These are phyloP conservation scores for Sweltsa coloradensis DNA, from an alignment of 1,140 invertebrate species.

Conservation along the genomic window DNA sequence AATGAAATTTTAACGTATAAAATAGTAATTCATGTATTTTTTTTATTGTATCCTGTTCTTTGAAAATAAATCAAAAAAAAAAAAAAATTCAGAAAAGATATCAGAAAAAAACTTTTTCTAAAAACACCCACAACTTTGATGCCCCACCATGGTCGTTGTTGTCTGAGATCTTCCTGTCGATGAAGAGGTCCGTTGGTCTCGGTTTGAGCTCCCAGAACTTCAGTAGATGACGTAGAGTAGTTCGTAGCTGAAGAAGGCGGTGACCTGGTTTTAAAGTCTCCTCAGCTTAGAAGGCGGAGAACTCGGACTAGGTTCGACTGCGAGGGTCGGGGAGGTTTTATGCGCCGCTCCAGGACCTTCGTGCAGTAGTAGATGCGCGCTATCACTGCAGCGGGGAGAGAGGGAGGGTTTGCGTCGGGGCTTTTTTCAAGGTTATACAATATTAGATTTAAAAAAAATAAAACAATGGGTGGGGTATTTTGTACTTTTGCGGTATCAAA, in stretches of 20 bases:
- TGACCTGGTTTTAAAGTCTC: conserved; percentile 95
- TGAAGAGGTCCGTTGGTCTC: conserved; percentile 96
- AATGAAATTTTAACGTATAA: too few relatives aligned
- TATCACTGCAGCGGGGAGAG: conserved; percentile 82
- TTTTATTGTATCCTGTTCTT: too few relatives aligned
- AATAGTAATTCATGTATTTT: too few relatives aligned
- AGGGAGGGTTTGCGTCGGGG: too few relatives aligned
- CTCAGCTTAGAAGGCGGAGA: conserved; percentile 70
- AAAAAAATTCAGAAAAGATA: too few relatives aligned
- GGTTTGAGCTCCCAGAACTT: conserved; percentile 99
- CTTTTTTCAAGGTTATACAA: too few relatives aligned
- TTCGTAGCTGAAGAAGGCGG: conserved; percentile 97
- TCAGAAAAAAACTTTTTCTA: too few relatives aligned
- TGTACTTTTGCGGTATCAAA: too few relatives aligned
- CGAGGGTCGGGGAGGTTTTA: conserved; percentile 83
- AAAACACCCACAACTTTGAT: not conserved
- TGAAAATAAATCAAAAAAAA: too few relatives aligned
- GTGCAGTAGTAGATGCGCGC: conserved; percentile 97
- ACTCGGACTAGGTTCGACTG: conserved; percentile 74
- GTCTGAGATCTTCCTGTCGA: conserved; percentile 86
- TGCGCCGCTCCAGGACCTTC: conserved; percentile 93
- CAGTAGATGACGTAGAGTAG: conserved; percentile 99
- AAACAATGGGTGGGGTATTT: too few relatives aligned
- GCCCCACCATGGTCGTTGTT: conserved; percentile 88
- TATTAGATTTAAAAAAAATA: too few relatives aligned